Evolutionary conservation across 1,140 invertebrate species (phyloP).

Genomic region (Lasioglossum baleicum): DNA sequence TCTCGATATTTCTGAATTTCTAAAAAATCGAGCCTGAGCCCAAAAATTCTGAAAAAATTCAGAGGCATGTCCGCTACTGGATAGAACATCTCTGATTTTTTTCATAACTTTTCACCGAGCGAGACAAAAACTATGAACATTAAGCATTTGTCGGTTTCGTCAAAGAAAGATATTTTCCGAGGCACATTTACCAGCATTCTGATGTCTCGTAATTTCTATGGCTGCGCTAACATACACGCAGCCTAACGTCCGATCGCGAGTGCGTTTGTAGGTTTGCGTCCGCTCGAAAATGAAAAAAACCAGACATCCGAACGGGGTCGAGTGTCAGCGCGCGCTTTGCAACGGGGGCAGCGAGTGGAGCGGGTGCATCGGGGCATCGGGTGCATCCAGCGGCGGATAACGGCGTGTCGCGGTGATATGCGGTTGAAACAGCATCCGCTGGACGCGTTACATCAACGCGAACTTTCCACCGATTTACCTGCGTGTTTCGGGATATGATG

Average conservation of each 20-base stretch:
- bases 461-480: constrained; percentile 19
- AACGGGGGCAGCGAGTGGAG: not conserved
- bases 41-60: no score
- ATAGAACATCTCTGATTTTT: no score
- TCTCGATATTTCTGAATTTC: no score
- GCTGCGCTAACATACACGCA: no score
- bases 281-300: constrained; percentile 17
- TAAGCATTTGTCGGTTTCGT: no score
- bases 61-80: no score
- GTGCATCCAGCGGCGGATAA: not conserved
- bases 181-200: no score
- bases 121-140: no score
- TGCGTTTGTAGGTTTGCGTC: constrained; percentile 3
- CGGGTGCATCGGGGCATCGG: not conserved
- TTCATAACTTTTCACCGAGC: no score
- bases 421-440: constrained; percentile 25
- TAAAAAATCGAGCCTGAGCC: no score
- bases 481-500: not conserved
- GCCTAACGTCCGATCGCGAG: not conserved
- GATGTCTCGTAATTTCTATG: no score
- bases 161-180: no score
- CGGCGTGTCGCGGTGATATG: not conserved
- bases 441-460: constrained; percentile 13
- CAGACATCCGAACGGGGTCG: not conserved
- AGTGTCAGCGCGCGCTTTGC: not conserved